Evolutionary conservation across 2,888 invertebrate genomes (phyloP), one percentile per base, ranked within the genome.

Genomic region (Suillia variegata): DNA sequence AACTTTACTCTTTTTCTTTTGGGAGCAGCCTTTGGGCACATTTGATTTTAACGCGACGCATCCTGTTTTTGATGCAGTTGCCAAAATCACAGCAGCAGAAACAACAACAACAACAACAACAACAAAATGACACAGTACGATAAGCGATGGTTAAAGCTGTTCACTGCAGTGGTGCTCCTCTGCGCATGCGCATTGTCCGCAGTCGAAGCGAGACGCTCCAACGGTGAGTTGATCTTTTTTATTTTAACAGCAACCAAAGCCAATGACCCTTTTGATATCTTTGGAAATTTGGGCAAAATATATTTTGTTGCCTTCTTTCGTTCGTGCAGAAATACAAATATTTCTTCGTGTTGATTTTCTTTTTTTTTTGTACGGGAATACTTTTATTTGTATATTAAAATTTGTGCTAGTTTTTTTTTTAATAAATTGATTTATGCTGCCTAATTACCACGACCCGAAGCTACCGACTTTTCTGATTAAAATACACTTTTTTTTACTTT

Each of bases 121-220:
- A n/a, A n/a, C n/a, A n/a, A n/a, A n/a, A 79, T 80, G 79, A 71
- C 72, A 60, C 74, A 70, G 65, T 74, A 70, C 76, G 78, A 78
- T 76, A 69, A 76, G 70, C 75, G 74, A 64, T 74, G 74, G 75
- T 63, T 74, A 61, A 76, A 71, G 61, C 64, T 75, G 59, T 70
- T 75, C 34, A 21, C 26, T 18, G 15, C 22, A 49, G 21, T 10
- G 18, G 34, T 22, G 21, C 15, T 34, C 45, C 52, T 61, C 49
- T 62, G 56, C 50, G 56, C 50, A 26, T 60, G 56, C 53, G 54
- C 56, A 61, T 56, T 71, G 61, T 62, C 64, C 42, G 62, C 64
- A 20, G 62, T 60, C 13, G 70, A 69, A 34, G 73, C 73, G 52
- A 75, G 69, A 55, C 74, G 74, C 50, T 45, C 68, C 34, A 73